Evolutionary conservation across 2,113 vertebrate species (phyloP).

Genomic region (Pelusios castaneus): DNA sequence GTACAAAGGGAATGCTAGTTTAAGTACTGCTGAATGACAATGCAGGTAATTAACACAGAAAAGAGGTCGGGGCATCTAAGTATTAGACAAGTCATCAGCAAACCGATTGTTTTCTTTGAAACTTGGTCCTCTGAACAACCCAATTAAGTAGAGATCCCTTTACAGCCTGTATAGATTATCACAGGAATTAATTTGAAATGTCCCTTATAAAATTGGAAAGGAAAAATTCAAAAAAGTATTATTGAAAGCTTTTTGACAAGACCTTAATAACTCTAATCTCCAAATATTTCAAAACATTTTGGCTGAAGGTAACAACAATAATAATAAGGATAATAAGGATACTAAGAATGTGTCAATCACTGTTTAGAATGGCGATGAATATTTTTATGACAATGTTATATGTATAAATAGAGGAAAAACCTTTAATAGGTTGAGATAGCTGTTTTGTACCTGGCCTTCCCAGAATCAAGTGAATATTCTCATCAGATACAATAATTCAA

Average conservation of each 20-base stretch:
- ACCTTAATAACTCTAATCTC: background rate
- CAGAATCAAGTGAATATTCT: background rate
- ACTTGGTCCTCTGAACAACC: background rate
- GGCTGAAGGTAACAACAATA: rapidly evolving
- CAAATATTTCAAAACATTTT: background rate
- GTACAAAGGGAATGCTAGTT: background rate
- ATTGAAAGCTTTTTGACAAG: background rate
- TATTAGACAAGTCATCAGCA: background rate
- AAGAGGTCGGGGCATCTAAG: background rate
- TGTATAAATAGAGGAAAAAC: background rate
- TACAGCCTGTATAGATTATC: background rate
- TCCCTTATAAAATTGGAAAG: background rate
- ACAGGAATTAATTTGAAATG: background rate
- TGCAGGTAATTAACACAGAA: background rate
- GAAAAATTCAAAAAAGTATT: background rate
- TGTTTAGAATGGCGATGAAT: background rate
- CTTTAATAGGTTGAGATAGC: background rate
- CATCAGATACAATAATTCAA: background rate
- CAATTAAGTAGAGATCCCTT: background rate
- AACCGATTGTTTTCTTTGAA: background rate
- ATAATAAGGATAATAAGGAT: background rate
- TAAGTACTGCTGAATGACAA: background rate
- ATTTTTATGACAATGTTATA: background rate
- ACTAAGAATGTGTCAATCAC: background rate
- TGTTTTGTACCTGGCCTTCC: background rate